Percentiles rank a stretch among this genome's conserved stretches.
Evolutionary conservation across 2,797 vertebrate genomes (phyloP).

Genomic region (Halcyon chelicuti): DNA sequence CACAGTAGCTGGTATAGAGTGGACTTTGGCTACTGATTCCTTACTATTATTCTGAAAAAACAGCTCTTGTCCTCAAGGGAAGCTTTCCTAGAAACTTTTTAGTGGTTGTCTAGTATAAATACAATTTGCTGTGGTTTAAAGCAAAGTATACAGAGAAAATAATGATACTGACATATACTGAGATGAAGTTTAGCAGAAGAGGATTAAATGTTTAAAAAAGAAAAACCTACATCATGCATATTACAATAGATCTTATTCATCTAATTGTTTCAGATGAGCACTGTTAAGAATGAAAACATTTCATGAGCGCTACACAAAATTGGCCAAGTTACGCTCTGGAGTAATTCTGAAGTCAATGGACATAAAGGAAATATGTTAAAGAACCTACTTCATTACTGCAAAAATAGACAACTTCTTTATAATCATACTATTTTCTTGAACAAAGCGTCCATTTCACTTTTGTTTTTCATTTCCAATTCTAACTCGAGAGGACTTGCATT

Average conservation of each 20-base stretch:
- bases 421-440: neutral
- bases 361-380: neutral
- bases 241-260: conserved; percentile 63
- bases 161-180: conserved; percentile 26
- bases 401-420: neutral
- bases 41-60: conserved; percentile 32
- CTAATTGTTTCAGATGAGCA: conserved; percentile 50
- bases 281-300: neutral
- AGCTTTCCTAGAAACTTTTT: conserved; percentile 67
- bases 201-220: conserved; percentile 49
- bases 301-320: neutral
- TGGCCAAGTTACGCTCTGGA: neutral
- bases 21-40: neutral
- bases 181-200: conserved; percentile 1
- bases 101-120: conserved; percentile 65
- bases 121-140: conserved; percentile 70
- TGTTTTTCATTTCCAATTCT: neutral
- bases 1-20: neutral
- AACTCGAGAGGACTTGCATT: neutral
- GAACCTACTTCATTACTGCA: neutral
- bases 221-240: conserved; percentile 28
- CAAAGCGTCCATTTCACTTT: neutral
- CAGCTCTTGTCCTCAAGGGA: conserved; percentile 43
- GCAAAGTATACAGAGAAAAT: conserved; percentile 62
- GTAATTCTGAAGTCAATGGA: neutral